Evolutionary conservation across 1,140 invertebrate genomes (phyloP), one percentile per base, ranked within the genome.

Genomic region (Drosophila sechellia): DNA sequence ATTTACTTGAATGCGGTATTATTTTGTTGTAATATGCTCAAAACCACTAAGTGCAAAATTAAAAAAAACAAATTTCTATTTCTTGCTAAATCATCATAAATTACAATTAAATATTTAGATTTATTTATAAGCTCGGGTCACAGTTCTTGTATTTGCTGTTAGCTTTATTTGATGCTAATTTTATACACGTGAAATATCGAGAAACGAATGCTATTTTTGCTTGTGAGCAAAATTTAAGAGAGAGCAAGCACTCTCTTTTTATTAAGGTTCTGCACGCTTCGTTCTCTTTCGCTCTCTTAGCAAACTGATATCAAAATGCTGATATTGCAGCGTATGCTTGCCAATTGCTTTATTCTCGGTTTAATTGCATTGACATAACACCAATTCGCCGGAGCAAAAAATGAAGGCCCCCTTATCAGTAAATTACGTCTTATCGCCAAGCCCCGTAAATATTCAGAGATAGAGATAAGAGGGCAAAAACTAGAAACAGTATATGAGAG

Each of bases 331-430:
- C 12, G 13, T 39, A 1, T 11, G 20, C 60, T 10, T n/a, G 10
- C 15, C n/a, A 50, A 49, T 59, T 45, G 31, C 46, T 39, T 31
- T 34, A 15, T 37, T 52, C 37, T 35, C 20, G 22, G n/a, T 48
- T 20, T 37, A 57, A 65, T 11, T 48, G 52, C 40, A 25, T 56
- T 54, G 35, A 56, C 63, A 55, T 49, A 40, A 40, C 53, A 25
- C 17, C 17, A 69, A 48, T 34, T 55, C 37, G 49, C 2, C 35
- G 22, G 43, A 5, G 13, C n/a, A 68, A 39, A 17, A 17, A 68
- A 55, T 11, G 11, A 43, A 48, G 15, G 20, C 15, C 17, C 0
- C 6, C 42, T 64, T 56, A 70, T 70, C 66, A 27, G 20, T 17
- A 2, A 5, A 11, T 20, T 13, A 0, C 12, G 22, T 35, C 42